phyloP scores from a whole-genome alignment of 2,888 invertebrate species.

The Andrena praecox region DNA sequence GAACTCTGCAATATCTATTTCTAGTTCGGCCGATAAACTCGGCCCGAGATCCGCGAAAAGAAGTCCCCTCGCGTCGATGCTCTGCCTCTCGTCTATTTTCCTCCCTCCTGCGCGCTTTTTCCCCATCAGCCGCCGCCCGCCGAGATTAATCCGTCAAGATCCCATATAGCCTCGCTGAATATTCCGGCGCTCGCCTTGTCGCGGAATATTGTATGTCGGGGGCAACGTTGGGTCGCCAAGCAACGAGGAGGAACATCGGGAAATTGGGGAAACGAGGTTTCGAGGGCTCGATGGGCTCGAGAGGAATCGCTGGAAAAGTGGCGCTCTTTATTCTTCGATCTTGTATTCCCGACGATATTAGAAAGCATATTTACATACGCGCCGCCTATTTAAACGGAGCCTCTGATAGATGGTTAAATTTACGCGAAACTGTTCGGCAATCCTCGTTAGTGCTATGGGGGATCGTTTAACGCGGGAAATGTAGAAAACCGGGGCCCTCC shows the following conservation, averaged over 20 bases:
- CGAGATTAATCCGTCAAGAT: background rate
- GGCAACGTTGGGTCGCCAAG: background rate
- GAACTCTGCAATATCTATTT: conserved; percentile 68
- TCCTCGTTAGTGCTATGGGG: background rate
- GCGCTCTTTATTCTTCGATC: background rate
- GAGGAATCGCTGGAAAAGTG: conserved; percentile 20
- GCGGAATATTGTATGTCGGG: background rate
- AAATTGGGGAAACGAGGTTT: conserved; percentile 17
- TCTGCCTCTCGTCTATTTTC: conserved; percentile 1
- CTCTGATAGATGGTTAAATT: too few species aligned
- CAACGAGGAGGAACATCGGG: background rate
- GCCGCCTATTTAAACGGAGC: background rate
- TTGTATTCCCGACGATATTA: background rate
- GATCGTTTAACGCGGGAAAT: background rate
- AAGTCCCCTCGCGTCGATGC: conserved; percentile 26
- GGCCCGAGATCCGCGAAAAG: conserved; percentile 58
- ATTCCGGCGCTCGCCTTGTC: conserved; percentile 13
- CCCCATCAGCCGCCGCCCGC: background rate
- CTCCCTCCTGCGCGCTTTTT: background rate
- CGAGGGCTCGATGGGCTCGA: background rate
- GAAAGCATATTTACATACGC: background rate
- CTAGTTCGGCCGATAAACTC: conserved; percentile 53
- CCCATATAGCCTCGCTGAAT: background rate
- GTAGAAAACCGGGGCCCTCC: background rate
- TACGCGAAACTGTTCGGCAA: too few species aligned